A percentile compares a stretch with the other conserved stretches of the same genome.
Conservation (phyloP, 2,113 vertebrate genomes). For the Spea multiplicata region DNA sequence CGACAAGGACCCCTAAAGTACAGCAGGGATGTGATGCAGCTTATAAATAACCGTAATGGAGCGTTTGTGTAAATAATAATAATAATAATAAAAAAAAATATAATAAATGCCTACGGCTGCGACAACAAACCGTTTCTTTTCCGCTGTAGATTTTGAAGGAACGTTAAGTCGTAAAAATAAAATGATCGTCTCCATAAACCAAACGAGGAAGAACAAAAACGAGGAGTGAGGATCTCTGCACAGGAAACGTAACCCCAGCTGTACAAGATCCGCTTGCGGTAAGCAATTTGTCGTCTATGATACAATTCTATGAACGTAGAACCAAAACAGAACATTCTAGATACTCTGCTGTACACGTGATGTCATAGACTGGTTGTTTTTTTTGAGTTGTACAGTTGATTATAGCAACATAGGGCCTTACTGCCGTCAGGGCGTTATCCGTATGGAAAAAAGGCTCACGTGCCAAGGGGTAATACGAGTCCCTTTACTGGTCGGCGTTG, state of each 20-base stretch:
- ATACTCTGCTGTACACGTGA: constrained; percentile 91
- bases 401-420: constrained; percentile 86
- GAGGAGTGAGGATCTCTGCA: constrained; percentile 74
- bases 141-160: constrained; percentile 47
- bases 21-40: constrained; percentile 17
- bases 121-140: not conserved
- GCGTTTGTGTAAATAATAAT: not conserved
- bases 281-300: constrained; percentile 88
- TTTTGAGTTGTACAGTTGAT: constrained; percentile 77
- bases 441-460: constrained; percentile 65
- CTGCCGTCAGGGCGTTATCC: constrained; percentile 82
- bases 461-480: constrained; percentile 56
- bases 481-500: constrained; percentile 27
- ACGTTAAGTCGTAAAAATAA: constrained; percentile 57
- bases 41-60: constrained; percentile 14
- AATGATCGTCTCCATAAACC: constrained; percentile 63
- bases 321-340: constrained; percentile 85
- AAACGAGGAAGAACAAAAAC: constrained; percentile 63
- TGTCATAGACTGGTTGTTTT: constrained; percentile 73
- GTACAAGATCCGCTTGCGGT: constrained; percentile 88
- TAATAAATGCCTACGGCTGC: not conserved
- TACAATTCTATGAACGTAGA: constrained; percentile 90
- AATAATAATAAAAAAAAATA: not conserved
- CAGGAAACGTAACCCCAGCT: constrained; percentile 84
- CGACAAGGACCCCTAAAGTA: not conserved